Percentiles rank a stretch among this genome's conserved stretches.
phyloP scores from a whole-genome alignment of 1,140 invertebrate species.

The Drosophila parvula region DNA sequence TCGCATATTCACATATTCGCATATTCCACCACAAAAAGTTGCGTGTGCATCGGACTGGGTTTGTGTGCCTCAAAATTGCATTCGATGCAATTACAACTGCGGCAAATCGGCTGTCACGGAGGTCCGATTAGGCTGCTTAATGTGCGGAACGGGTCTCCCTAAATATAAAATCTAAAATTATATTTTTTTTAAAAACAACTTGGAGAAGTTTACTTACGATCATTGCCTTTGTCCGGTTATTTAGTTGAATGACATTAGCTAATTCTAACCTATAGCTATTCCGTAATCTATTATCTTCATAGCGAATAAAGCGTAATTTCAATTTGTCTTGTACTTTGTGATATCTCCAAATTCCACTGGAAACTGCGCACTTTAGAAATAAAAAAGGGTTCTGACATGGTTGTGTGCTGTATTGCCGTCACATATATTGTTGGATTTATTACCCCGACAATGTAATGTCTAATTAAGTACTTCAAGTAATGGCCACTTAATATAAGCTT shows the following conservation, averaged over 20 bases:
- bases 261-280: not conserved
- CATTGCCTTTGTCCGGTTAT: constrained; percentile 16
- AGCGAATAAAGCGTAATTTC: constrained; percentile 1
- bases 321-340: constrained; percentile 19
- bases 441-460: constrained; percentile 31
- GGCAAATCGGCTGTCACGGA: constrained; percentile 50
- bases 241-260: constrained; percentile 20
- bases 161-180: constrained; percentile 37
- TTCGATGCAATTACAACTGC: constrained; percentile 29
- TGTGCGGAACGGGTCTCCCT: constrained; percentile 52
- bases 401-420: not conserved
- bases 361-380: constrained; percentile 33
- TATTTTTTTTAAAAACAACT: constrained; percentile 19
- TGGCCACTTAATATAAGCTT: constrained; percentile 7
- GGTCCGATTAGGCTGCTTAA: constrained; percentile 54
- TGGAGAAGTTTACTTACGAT: not conserved
- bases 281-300: not conserved
- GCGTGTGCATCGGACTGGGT: constrained; percentile 43
- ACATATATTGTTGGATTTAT: constrained; percentile 43
- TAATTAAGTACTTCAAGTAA: constrained; percentile 31
- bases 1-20: constrained; percentile 11
- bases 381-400: constrained; percentile 7
- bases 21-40: constrained; percentile 19
- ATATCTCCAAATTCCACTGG: constrained; percentile 11
- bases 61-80: constrained; percentile 47